Evolutionary conservation across 2,888 invertebrate species (phyloP).

Genomic region (Pachycephus smyrnensis): DNA sequence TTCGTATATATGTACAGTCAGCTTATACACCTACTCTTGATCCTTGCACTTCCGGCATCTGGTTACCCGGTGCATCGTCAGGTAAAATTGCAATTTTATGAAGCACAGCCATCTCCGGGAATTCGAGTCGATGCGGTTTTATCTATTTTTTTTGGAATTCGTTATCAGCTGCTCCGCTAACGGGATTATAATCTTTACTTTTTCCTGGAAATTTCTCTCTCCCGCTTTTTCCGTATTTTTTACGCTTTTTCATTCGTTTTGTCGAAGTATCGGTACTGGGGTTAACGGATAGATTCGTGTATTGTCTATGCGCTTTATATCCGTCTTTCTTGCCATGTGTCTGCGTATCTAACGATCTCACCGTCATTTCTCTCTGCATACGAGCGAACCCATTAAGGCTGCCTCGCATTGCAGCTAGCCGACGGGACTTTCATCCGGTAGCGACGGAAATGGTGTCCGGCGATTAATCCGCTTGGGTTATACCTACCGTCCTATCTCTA

Average conservation of each 20-base stretch:
- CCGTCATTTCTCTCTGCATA: not conserved
- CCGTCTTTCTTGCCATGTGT: not conserved
- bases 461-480: not conserved
- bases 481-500: not conserved
- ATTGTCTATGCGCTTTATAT: not conserved
- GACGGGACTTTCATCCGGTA: not conserved
- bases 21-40: not conserved
- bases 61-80: not conserved
- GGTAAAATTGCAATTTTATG: not conserved
- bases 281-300: not conserved
- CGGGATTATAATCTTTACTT: not conserved
- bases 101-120: not conserved
- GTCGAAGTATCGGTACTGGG: not conserved
- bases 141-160: not conserved
- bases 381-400: not conserved
- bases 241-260: not conserved
- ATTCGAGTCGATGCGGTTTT: not conserved
- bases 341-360: not conserved
- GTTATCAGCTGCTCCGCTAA: not conserved
- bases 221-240: not conserved
- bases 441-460: not conserved
- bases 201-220: not conserved
- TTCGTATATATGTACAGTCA: not conserved
- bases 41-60: not conserved
- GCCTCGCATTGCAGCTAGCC: not conserved